Conservation (phyloP, 2,888 invertebrate genomes). For the Aromia moschata region DNA sequence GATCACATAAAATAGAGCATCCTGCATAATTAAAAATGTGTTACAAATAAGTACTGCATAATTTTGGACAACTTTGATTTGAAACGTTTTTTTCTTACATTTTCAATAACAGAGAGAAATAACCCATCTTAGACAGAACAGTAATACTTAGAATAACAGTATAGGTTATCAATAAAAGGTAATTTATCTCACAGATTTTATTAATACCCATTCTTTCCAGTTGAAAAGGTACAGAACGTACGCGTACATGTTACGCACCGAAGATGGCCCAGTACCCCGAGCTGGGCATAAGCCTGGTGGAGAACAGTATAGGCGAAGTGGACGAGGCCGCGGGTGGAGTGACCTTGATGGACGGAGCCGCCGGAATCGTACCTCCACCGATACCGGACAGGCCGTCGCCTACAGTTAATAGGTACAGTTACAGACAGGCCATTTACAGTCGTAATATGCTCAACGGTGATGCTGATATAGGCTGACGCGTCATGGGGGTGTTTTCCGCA, state of each 20-base stretch:
- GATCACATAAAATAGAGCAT: no score
- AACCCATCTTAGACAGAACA: no score
- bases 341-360: constrained; percentile 48
- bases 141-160: no score
- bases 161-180: no score
- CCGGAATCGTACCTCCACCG: constrained; percentile 67
- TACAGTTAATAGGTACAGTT: constrained; percentile 73
- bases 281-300: constrained; percentile 66
- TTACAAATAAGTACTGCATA: no score
- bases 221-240: constrained; percentile 78
- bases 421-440: constrained; percentile 65
- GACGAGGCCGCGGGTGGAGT: constrained; percentile 61
- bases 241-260: constrained; percentile 77
- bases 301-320: constrained; percentile 68
- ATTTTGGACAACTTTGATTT: no score
- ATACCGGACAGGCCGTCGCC: constrained; percentile 67
- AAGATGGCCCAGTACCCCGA: constrained; percentile 71
- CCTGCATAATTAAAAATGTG: no score
- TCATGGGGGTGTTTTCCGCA: constrained; percentile 84
- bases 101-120: no score
- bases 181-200: no score
- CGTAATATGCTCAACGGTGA: constrained; percentile 67
- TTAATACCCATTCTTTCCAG: no score
- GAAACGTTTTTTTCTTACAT: no score
- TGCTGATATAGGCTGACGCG: constrained; percentile 76